phyloP scores from a whole-genome alignment of 2,888 invertebrate species.

The Conus canariensis region DNA sequence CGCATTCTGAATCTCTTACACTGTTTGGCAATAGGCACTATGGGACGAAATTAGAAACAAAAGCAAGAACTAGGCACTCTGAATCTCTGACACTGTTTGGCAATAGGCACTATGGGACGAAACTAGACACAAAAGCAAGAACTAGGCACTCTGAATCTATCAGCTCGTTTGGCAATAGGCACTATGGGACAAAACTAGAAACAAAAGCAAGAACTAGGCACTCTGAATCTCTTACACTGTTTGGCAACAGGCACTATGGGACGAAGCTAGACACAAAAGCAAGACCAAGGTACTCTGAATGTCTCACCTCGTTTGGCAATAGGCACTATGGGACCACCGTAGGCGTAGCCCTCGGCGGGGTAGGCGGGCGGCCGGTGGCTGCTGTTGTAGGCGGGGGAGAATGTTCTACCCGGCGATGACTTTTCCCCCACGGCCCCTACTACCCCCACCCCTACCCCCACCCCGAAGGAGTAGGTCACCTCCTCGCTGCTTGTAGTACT shows the following conservation, averaged over 20 bases:
- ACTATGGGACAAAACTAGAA: neutral
- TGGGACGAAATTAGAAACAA: neutral
- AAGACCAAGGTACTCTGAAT: neutral
- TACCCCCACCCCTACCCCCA: conserved; percentile 57
- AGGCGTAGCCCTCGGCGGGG: conserved; percentile 42
- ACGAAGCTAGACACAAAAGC: neutral
- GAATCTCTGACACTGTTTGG: neutral
- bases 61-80: no score
- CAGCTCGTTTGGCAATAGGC: neutral
- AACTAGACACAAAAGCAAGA: neutral
- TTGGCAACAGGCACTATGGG: conserved; percentile 33
- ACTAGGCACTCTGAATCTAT: neutral
- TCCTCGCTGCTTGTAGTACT: conserved; percentile 71
- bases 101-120: neutral
- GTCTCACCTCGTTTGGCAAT: conserved; percentile 33
- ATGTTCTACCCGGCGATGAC: conserved; percentile 53
- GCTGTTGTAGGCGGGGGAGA: conserved; percentile 30
- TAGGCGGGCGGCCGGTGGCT: conserved; percentile 45
- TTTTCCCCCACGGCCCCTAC: conserved; percentile 55
- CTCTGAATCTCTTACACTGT: neutral
- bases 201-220: no score
- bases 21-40: neutral
- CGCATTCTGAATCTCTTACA: no score
- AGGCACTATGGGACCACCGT: conserved; percentile 39
- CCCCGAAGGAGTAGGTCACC: conserved; percentile 72